Percentiles rank a stretch among this genome's conserved stretches.
Evolutionary conservation across 2,888 invertebrate species (phyloP).

Genomic region (Dermolepida albohirtum): DNA sequence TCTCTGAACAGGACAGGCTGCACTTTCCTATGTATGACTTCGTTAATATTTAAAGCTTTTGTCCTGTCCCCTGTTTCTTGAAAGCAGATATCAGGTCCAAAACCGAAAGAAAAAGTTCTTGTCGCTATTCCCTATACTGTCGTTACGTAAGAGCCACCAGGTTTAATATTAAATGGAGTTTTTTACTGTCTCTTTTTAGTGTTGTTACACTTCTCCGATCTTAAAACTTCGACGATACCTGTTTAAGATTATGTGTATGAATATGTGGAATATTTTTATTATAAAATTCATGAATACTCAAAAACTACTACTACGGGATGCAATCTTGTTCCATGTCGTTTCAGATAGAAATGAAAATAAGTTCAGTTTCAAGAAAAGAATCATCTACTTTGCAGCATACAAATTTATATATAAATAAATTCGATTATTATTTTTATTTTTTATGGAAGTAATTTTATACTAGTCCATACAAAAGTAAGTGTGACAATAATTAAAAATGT

Average conservation of each 20-base stretch:
- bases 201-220: slow-evolving; percentile 30
- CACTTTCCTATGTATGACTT: slow-evolving; percentile 55
- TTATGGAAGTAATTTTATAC: no score
- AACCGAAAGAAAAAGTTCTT: slow-evolving; percentile 46
- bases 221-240: slow-evolving; percentile 38
- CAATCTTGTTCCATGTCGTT: not conserved
- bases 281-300: slow-evolving; percentile 19
- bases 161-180: slow-evolving; percentile 62
- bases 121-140: slow-evolving; percentile 58
- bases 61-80: slow-evolving; percentile 47
- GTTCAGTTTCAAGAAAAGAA: no score
- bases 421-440: no score
- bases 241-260: slow-evolving; percentile 36
- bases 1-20: slow-evolving; percentile 30
- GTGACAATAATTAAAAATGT: no score
- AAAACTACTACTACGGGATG: no score
- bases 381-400: no score
- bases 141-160: slow-evolving; percentile 62
- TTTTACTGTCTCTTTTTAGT: slow-evolving; percentile 42
- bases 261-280: slow-evolving; percentile 14
- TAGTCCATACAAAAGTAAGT: no score
- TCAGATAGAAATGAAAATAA: not conserved
- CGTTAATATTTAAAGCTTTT: slow-evolving; percentile 55
- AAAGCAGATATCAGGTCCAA: slow-evolving; percentile 42
- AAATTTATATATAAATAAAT: no score